phyloP scores from a whole-genome alignment of 2,888 invertebrate species.

The Hydroisotoma schaefferi region DNA sequence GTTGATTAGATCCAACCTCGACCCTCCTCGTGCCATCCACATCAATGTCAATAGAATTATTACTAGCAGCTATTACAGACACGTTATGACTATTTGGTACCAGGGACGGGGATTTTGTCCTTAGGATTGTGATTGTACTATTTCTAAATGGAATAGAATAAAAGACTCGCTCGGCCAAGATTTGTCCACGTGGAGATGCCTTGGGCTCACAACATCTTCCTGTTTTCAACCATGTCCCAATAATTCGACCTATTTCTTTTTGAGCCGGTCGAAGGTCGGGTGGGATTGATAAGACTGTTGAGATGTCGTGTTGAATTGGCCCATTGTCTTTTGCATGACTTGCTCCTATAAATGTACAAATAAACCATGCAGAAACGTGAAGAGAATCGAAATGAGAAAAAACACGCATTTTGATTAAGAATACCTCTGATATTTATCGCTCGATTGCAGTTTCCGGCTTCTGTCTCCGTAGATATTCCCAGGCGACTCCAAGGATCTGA shows the following conservation, averaged over 20 bases:
- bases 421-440: slow-evolving; percentile 24
- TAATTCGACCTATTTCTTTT: slow-evolving; percentile 15
- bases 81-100: not conserved
- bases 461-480: slow-evolving; percentile 13
- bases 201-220: slow-evolving; percentile 26
- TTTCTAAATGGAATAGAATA: not conserved
- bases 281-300: slow-evolving; percentile 14
- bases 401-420: not conserved
- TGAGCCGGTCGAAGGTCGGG: slow-evolving; percentile 20
- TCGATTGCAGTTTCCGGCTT: slow-evolving; percentile 28
- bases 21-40: not conserved
- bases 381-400: too few species aligned
- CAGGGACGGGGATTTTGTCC: not conserved
- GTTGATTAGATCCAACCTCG: too few species aligned
- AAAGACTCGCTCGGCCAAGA: not conserved
- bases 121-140: not conserved
- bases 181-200: not conserved
- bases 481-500: slow-evolving; percentile 25
- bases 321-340: slow-evolving; percentile 25
- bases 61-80: not conserved
- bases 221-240: slow-evolving; percentile 22
- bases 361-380: not conserved
- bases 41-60: not conserved
- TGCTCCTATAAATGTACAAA: slow-evolving; percentile 15
- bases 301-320: slow-evolving; percentile 2